These are phyloP conservation scores for Tetheella fluctuosa DNA, from an alignment of 2,888 invertebrate genomes.

Conservation along the genomic window DNA sequence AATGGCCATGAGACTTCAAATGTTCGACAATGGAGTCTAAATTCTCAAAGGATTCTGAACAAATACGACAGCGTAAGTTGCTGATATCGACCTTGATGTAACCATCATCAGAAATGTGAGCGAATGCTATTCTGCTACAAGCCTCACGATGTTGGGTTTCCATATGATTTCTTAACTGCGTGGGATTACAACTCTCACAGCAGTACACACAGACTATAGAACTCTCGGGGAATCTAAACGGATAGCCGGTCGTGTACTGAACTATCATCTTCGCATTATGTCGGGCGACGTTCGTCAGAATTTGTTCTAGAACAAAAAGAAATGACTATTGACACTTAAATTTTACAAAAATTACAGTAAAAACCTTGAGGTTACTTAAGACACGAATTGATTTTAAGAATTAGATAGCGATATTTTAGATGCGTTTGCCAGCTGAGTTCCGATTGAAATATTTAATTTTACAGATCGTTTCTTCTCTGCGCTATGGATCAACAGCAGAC, in stretches of 20 bases:
- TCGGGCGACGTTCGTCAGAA: conserved; percentile 13
- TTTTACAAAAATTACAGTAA: conserved; percentile 25
- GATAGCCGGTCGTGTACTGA: conserved; percentile 17
- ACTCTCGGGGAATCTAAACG: conserved; percentile 17
- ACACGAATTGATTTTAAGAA: neutral
- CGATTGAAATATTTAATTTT: no score
- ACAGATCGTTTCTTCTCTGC: no score
- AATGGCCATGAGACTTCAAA: conserved; percentile 42
- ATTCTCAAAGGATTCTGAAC: conserved; percentile 4
- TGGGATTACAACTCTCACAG: conserved; percentile 17
- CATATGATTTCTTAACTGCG: conserved; percentile 20
- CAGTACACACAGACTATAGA: conserved; percentile 22
- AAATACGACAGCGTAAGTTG: conserved; percentile 20
- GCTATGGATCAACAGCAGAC: no score
- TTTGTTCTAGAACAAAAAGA: conserved; percentile 24
- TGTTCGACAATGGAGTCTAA: conserved; percentile 29
- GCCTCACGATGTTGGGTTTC: conserved; percentile 12
- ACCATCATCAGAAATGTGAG: conserved; percentile 6
- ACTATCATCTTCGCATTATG: conserved; percentile 18
- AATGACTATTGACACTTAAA: conserved; percentile 11
- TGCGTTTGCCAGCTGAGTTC: no score
- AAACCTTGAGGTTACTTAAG: neutral
- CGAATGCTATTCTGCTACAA: neutral
- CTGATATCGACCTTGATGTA: conserved; percentile 20
- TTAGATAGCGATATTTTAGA: neutral